Evolutionary conservation across 2,888 invertebrate genomes (phyloP).

Genomic region (Ptychoptera contaminata): DNA sequence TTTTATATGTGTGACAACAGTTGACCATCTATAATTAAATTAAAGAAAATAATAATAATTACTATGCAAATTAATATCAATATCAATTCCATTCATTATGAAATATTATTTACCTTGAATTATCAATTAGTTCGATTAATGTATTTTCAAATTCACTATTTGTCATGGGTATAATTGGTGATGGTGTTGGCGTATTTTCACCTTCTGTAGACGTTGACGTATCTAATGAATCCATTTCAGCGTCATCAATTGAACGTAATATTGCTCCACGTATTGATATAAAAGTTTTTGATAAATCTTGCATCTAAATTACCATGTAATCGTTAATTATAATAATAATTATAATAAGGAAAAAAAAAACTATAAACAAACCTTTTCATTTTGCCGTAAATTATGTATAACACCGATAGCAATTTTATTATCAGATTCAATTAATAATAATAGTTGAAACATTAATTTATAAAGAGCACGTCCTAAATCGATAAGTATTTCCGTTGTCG

Average conservation of each 20-base stretch:
- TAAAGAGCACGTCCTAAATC: constrained; percentile 80
- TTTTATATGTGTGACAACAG: constrained; percentile 49
- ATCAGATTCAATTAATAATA: constrained; percentile 74
- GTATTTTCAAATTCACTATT: constrained; percentile 25
- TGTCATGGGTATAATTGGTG: constrained; percentile 33
- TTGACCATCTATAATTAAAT: constrained; percentile 54
- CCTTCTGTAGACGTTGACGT: constrained; percentile 38
- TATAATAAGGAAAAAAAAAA: background rate
- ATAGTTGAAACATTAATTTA: constrained; percentile 82
- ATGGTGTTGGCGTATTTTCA: constrained; percentile 47
- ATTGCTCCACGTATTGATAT: constrained; percentile 40
- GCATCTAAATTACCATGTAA: constrained; percentile 29
- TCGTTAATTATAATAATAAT: background rate
- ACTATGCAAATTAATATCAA: constrained; percentile 15
- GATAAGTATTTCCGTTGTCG: constrained; percentile 53
- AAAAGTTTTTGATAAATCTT: constrained; percentile 46
- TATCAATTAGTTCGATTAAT: constrained; percentile 26
- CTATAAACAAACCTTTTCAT: constrained; percentile 33
- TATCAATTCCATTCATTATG: background rate
- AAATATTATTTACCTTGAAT: background rate
- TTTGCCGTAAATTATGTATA: constrained; percentile 37
- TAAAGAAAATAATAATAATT: too few species aligned
- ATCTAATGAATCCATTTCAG: constrained; percentile 34
- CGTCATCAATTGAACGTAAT: constrained; percentile 41
- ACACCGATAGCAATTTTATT: constrained; percentile 65